A percentile compares a stretch with the other conserved stretches of the same genome.
Conservation (phyloP, 2,797 vertebrate genomes). For the Pipistrellus kuhlii region DNA sequence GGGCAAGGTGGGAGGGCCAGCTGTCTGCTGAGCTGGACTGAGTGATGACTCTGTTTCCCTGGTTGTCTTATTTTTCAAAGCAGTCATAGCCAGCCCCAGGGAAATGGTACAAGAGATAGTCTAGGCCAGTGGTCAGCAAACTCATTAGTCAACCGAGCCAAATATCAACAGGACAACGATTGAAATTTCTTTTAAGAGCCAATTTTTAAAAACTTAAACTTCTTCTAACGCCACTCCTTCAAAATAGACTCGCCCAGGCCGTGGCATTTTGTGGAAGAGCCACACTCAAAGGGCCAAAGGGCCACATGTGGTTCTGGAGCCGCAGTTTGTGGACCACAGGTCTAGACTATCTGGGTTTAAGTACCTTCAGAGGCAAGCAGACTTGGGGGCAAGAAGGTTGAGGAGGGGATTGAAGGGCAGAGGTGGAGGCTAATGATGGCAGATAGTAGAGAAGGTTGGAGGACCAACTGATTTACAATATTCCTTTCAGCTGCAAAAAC, state of each 20-base stretch:
- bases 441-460: not conserved
- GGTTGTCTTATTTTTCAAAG: not conserved
- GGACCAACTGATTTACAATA: not conserved
- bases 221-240: too few species aligned
- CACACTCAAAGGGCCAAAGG: too few species aligned
- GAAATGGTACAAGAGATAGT: not conserved
- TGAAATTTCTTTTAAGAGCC: too few species aligned
- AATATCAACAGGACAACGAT: too few species aligned
- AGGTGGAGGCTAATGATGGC: not conserved
- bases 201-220: too few species aligned
- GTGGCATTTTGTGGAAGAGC: too few species aligned
- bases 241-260: too few species aligned
- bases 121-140: too few species aligned
- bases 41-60: constrained; percentile 71
- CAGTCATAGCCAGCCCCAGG: not conserved
- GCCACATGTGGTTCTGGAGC: too few species aligned
- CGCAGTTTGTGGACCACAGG: too few species aligned
- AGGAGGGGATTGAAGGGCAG: not conserved
- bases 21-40: not conserved
- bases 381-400: not conserved
- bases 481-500: constrained; percentile 48
- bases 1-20: not conserved
- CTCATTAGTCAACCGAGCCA: too few species aligned
- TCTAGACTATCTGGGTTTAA: not conserved
- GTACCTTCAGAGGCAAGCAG: not conserved